Evolutionary conservation across 2,888 invertebrate genomes (phyloP).

Genomic region (Ceriagrion tenellum): DNA sequence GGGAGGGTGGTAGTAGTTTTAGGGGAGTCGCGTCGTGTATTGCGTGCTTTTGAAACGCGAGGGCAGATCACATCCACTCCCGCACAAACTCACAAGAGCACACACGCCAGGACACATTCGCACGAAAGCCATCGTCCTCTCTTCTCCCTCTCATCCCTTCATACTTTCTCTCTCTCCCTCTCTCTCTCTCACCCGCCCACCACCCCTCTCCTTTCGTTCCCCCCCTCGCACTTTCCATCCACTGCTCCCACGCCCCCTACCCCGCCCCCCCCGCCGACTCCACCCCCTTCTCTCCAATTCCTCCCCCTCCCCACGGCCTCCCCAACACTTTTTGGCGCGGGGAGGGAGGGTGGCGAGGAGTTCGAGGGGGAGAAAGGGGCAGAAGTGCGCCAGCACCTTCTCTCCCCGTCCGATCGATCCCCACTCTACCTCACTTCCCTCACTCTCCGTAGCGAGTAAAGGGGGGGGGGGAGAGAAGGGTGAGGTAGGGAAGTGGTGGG

Average conservation of each 20-base stretch:
- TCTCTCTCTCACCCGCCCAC: neutral
- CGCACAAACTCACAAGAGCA: slow-evolving; percentile 78
- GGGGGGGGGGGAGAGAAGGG: slow-evolving; percentile 68
- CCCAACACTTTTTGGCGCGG: slow-evolving; percentile 70
- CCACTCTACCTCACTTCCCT: slow-evolving; percentile 28
- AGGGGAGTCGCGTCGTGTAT: slow-evolving; percentile 42
- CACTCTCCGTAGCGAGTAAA: slow-evolving; percentile 67
- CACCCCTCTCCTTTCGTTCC: too few species aligned
- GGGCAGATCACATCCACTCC: slow-evolving; percentile 72
- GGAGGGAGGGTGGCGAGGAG: slow-evolving; percentile 68
- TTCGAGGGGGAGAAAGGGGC: slow-evolving; percentile 63
- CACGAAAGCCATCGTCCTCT: slow-evolving; percentile 70
- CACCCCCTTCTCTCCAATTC: neutral
- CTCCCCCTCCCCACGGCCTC: slow-evolving; percentile 6
- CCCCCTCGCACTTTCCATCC: too few species aligned
- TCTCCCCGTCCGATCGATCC: slow-evolving; percentile 67
- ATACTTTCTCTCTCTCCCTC: neutral
- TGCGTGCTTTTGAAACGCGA: slow-evolving; percentile 73
- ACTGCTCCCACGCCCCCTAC: too few species aligned
- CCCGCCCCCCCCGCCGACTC: too few species aligned
- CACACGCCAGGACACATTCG: slow-evolving; percentile 74
- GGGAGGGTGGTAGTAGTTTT: slow-evolving; percentile 7
- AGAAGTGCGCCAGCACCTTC: slow-evolving; percentile 68
- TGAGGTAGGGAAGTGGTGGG: neutral
- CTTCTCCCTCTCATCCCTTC: neutral